phyloP scores from a whole-genome alignment of 2,113 vertebrate species.

The Callopanchax toddi region DNA sequence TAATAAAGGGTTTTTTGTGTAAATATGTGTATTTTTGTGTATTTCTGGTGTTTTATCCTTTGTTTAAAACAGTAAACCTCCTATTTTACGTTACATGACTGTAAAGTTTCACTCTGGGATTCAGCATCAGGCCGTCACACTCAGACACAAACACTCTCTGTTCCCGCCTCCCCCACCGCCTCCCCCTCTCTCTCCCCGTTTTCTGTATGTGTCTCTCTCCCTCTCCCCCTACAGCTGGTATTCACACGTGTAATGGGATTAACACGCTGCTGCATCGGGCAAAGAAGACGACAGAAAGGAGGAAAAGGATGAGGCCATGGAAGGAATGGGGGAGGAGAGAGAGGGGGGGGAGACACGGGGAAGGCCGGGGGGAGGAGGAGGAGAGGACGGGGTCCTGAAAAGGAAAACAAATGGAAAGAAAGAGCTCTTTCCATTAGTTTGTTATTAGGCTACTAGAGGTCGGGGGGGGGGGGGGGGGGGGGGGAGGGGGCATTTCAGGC shows the following conservation, averaged over 20 bases:
- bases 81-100: too few relatives aligned
- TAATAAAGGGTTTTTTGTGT: too few relatives aligned
- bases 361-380: slow-evolving; percentile 40
- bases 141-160: slow-evolving; percentile 64
- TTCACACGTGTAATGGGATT: slow-evolving; percentile 82
- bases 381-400: slow-evolving; percentile 33
- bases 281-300: slow-evolving; percentile 29
- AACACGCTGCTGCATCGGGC: slow-evolving; percentile 53
- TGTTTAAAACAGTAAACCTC: too few relatives aligned
- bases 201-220: slow-evolving; percentile 5
- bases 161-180: slow-evolving; percentile 14
- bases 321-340: slow-evolving; percentile 42
- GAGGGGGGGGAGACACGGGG: slow-evolving; percentile 11
- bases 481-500: slow-evolving; percentile 37
- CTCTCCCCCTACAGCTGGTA: slow-evolving; percentile 69
- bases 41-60: too few relatives aligned
- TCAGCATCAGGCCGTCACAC: slow-evolving; percentile 25
- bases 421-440: slow-evolving; percentile 50
- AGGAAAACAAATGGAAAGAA: slow-evolving; percentile 62
- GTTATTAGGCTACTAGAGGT: slow-evolving; percentile 52
- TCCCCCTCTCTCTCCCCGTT: slow-evolving; percentile 14
- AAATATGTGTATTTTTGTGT: too few relatives aligned
- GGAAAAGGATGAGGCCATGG: slow-evolving; percentile 64
- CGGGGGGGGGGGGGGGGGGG: slow-evolving; percentile 36
- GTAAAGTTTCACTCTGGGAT: slow-evolving; percentile 8